These are phyloP conservation scores for Vespertilio murinus DNA, from an alignment of 2,797 vertebrate genomes.

Conservation along the genomic window DNA sequence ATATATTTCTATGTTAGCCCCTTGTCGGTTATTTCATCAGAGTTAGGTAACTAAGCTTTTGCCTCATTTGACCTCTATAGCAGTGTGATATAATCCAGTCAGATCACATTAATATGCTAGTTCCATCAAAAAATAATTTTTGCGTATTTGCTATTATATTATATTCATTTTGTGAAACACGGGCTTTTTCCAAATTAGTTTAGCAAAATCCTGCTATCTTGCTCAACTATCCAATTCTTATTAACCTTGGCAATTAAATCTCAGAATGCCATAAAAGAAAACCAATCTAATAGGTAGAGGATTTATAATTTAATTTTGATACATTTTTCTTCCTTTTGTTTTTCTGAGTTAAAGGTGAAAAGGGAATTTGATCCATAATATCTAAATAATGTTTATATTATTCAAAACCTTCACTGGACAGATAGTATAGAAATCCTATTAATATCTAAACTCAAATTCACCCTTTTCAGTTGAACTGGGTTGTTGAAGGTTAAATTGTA, in stretches of 20 bases:
- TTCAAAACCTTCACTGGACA: neutral
- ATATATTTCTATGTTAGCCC: neutral
- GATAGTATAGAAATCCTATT: conserved; percentile 7
- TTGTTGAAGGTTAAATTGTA: conserved; percentile 13
- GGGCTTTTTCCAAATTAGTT: conserved; percentile 35
- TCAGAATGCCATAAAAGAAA: conserved; percentile 40
- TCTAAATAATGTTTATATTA: conserved; percentile 44
- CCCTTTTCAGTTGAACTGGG: neutral
- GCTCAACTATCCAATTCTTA: conserved; percentile 4
- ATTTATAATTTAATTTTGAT: conserved; percentile 42
- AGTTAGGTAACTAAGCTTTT: neutral
- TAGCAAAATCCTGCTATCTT: neutral
- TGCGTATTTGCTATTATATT: neutral
- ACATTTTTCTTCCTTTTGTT: neutral
- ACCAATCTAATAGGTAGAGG: neutral
- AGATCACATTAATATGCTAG: neutral
- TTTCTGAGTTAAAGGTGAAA: neutral
- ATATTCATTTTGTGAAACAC: conserved; percentile 7
- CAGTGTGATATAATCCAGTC: neutral
- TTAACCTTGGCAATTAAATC: conserved; percentile 25
- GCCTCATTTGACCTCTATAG: neutral
- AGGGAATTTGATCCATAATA: neutral
- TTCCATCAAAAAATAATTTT: conserved; percentile 46
- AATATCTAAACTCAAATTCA: neutral
- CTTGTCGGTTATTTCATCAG: neutral